phyloP scores from a whole-genome alignment of 64 coral and sea anemone genomes.

The Dendrophyllia cribrosa region DNA sequence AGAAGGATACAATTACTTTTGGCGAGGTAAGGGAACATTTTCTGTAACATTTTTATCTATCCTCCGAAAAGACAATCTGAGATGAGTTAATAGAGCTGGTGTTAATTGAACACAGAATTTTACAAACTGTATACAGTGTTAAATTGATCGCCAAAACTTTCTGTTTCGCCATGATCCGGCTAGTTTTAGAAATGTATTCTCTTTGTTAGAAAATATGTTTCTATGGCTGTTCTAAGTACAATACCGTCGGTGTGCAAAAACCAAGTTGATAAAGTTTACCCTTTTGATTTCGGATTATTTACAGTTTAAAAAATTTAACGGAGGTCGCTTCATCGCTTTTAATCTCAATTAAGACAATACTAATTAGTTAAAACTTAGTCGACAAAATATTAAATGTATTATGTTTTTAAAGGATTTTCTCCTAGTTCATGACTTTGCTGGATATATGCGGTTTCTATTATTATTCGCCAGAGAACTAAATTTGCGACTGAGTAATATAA shows the following conservation, averaged over 20 bases:
- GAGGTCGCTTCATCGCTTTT: neutral
- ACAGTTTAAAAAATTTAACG: slow-evolving; percentile 11
- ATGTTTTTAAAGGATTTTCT: no score
- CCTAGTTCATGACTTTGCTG: no score
- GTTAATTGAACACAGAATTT: neutral
- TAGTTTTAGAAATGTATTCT: neutral
- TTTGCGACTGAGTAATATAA: no score
- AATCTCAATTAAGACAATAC: neutral
- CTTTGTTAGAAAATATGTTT: no score
- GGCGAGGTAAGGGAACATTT: neutral
- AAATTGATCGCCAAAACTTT: neutral
- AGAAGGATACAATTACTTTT: neutral
- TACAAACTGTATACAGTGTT: neutral
- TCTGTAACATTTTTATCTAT: neutral
- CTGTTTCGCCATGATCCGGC: neutral
- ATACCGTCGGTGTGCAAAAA: neutral
- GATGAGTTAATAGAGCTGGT: neutral
- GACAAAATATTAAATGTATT: no score
- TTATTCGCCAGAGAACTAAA: no score
- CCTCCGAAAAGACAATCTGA: neutral
- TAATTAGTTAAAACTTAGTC: neutral
- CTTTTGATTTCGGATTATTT: neutral
- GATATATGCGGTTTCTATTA: no score
- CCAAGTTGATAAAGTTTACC: neutral
- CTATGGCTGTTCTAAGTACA: no score